A percentile compares a stretch with the other conserved stretches of the same genome.
Conservation (phyloP, 2,113 vertebrate genomes). For the Lepus timidus region DNA sequence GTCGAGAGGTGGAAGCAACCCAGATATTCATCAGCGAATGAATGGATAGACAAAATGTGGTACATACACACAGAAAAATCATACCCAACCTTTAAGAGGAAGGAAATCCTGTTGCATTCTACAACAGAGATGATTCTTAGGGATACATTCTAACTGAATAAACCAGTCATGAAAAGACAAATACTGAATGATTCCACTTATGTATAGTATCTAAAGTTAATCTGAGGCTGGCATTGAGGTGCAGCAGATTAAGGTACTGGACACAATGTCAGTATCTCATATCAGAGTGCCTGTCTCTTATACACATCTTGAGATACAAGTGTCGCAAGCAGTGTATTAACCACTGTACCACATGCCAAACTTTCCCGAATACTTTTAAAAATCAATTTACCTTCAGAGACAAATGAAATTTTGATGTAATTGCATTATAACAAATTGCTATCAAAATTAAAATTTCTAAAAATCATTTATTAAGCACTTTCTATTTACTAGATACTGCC, state of each 20-base stretch:
- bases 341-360: too few species aligned
- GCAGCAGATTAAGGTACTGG: too few species aligned
- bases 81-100: background rate
- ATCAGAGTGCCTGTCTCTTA: too few species aligned
- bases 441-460: slow-evolving; percentile 20
- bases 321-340: too few species aligned
- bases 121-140: background rate
- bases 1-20: background rate
- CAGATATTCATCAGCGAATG: background rate
- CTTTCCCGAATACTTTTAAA: slow-evolving; percentile 25
- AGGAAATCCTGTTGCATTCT: slow-evolving; percentile 5
- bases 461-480: slow-evolving; percentile 1
- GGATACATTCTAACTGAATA: slow-evolving; percentile 27
- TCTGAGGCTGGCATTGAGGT: too few species aligned
- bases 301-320: too few species aligned
- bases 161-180: slow-evolving; percentile 14
- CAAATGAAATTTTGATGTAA: slow-evolving; percentile 22
- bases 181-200: slow-evolving; percentile 8
- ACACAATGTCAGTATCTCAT: too few species aligned
- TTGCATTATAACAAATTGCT: background rate
- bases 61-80: background rate
- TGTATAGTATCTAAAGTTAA: background rate
- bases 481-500: background rate
- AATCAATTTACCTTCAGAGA: slow-evolving; percentile 1
- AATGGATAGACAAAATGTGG: background rate